Base-by-base conservation (phyloP, 2,113 vertebrate species). In the Syrmaticus mikado region DNA sequence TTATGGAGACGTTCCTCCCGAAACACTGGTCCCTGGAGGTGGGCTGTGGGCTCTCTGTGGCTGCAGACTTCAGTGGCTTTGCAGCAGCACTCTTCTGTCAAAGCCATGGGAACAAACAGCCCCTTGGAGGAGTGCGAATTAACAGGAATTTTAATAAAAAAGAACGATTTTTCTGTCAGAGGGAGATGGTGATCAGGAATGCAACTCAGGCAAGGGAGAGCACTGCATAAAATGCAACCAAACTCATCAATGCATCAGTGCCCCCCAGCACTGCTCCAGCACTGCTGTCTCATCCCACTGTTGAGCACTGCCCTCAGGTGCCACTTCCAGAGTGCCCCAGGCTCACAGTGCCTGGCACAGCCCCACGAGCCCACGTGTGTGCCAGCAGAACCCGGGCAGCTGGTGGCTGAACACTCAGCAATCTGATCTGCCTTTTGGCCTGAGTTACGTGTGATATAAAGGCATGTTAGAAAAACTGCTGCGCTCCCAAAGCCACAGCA, bases 401-500 rank as follows among this genome's bases (percentile, higher is more conserved):
- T 0, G 3, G 8, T 16, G 13, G 28, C 73, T 7, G 12, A 2
- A 21, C 36, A 7, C 20, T 32, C 67, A 11, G 0, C 6, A 6
- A 57, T 25, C 20, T 1, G 0, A 36, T 2, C 38, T 5, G 18
- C 40, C 62, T 25, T 40, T 3, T 41, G 4, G 0, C 57, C 4
- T 6, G 1, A 24, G 1, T 22, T 67, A 13, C 32, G 22, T 3
- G 1, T 4, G 0, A 5, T 15, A 7, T 53, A 60, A 5, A 48
- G 62, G 28, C 11, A 6, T 1, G 46, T 5, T 64, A 6, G 24
- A 52, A 19, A 1, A 2, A 30, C 2, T 5, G 3, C 30, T 66
- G 28, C 19, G 82, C 55, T 16, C 2, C 8, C 0, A 3, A 36
- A 34, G 25, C 41, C n/a, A 1, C 1, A 0, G 73, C 1, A 0